Evolutionary conservation across 2,888 invertebrate species (phyloP).

Genomic region (Platerodrilus igneus): DNA sequence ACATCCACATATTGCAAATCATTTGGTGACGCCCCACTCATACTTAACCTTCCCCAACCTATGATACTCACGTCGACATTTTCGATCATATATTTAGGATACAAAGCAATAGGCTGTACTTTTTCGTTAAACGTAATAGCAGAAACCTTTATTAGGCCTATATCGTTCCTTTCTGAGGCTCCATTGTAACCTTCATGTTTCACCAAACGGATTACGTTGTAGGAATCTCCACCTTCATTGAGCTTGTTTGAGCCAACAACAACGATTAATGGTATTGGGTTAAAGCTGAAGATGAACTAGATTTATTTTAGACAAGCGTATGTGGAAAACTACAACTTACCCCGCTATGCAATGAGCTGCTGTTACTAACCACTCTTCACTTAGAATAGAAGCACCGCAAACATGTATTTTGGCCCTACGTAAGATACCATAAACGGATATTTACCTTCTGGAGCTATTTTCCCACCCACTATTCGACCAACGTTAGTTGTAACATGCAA

Average conservation of each 20-base stretch:
- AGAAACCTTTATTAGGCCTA: slow-evolving; percentile 1
- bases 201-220: neutral
- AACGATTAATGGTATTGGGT: no score
- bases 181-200: neutral
- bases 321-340: no score
- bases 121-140: neutral
- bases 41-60: slow-evolving; percentile 3
- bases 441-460: no score
- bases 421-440: no score
- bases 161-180: neutral
- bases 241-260: slow-evolving; percentile 2
- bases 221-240: neutral
- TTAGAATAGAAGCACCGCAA: no score
- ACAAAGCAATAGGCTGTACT: neutral
- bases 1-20: neutral
- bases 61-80: neutral
- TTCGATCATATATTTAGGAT: neutral
- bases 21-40: neutral
- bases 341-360: no score
- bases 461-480: no score
- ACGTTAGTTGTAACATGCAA: no score
- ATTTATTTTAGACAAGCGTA: no score
- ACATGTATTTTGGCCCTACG: no score
- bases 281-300: no score
- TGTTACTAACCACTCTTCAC: no score